Evolutionary conservation across 2,113 vertebrate genomes (phyloP).

Genomic region (Cryptoleucopteryx plumbea): DNA sequence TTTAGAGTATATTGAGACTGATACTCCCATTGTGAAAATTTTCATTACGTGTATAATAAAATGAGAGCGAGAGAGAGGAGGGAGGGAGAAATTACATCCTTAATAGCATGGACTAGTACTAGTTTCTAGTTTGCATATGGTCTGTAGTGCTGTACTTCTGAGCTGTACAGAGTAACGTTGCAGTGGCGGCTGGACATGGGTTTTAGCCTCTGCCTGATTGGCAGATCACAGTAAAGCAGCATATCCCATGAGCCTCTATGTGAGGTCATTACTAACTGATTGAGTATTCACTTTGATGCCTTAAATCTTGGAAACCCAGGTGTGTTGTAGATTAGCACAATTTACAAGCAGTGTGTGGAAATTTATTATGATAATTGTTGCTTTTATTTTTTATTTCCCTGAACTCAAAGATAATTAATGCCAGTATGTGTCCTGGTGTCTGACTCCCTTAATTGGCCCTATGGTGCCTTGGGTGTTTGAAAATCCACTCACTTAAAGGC

Average conservation of each 20-base stretch:
- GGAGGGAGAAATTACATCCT: not conserved
- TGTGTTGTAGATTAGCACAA: slow-evolving; percentile 76
- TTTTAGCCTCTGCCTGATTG: slow-evolving; percentile 33
- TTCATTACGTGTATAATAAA: not conserved
- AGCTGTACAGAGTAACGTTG: not conserved
- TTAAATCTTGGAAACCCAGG: slow-evolving; percentile 75
- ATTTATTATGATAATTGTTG: slow-evolving; percentile 85
- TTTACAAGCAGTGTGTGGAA: slow-evolving; percentile 76
- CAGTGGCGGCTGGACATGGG: slow-evolving; percentile 2
- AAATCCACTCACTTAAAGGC: slow-evolving; percentile 74
- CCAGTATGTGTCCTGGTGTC: slow-evolving; percentile 81
- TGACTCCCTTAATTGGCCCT: slow-evolving; percentile 82
- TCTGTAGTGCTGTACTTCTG: not conserved
- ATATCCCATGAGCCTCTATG: slow-evolving; percentile 29
- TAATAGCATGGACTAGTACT: not conserved
- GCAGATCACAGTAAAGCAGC: slow-evolving; percentile 47
- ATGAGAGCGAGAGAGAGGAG: not conserved
- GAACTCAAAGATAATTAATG: slow-evolving; percentile 83
- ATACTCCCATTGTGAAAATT: slow-evolving; percentile 43
- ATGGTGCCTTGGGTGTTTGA: slow-evolving; percentile 76
- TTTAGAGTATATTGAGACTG: slow-evolving; percentile 22
- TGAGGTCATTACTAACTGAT: slow-evolving; percentile 50
- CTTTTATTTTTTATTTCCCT: slow-evolving; percentile 84
- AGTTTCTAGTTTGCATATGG: not conserved
- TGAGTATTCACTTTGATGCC: slow-evolving; percentile 53